Conservation (phyloP, 2,113 vertebrate genomes). For the Sinocyclocheilus rhinocerous region DNA sequence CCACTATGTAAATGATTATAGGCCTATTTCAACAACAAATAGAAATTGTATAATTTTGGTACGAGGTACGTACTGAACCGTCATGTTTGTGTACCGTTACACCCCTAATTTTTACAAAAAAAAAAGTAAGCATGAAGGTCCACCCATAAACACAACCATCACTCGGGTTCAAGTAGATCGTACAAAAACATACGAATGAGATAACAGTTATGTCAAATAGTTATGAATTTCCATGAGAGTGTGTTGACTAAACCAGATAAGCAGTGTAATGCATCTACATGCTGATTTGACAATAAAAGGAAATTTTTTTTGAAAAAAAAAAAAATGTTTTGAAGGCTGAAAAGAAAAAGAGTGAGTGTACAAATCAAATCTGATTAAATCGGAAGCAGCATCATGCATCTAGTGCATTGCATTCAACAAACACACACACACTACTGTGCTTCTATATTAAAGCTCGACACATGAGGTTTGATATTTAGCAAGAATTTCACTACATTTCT, state of each 20-base stretch:
- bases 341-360: neutral
- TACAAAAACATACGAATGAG: neutral
- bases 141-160: neutral
- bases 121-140: no score
- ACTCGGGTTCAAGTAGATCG: neutral
- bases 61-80: no score
- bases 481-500: constrained; percentile 3
- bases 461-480: neutral
- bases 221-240: neutral
- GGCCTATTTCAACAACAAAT: no score
- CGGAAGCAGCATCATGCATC: constrained; percentile 11
- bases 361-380: neutral
- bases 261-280: neutral
- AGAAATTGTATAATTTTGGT: no score
- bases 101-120: no score
- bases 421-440: neutral
- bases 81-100: no score
- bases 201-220: neutral
- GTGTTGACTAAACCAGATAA: neutral
- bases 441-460: constrained; percentile 3
- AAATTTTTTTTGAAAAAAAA: no score
- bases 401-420: constrained; percentile 23
- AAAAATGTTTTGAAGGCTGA: neutral
- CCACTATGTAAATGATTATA: no score
- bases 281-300: neutral